A percentile compares a stretch with the other conserved stretches of the same genome.
Evolutionary conservation across 2,797 vertebrate species (phyloP).

Genomic region (Gymnothorax reevesii): DNA sequence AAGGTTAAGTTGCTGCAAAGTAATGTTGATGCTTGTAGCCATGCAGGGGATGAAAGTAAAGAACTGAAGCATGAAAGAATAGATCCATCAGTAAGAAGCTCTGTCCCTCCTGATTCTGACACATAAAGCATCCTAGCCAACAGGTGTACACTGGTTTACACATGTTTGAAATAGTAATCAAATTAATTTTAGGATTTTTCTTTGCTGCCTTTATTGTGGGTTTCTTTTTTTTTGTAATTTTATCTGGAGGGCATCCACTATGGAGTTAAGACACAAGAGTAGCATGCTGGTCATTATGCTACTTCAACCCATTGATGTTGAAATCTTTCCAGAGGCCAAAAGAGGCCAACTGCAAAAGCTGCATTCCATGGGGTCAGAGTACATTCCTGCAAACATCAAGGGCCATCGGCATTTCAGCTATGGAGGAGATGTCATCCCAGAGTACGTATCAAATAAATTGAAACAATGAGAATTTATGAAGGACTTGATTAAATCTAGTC

Average conservation of each 20-base stretch:
- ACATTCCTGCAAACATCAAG: slow-evolving; percentile 53
- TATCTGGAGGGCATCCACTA: neutral
- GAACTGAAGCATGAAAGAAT: neutral
- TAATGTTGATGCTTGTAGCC: neutral
- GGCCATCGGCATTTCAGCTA: slow-evolving; percentile 58
- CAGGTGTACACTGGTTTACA: neutral
- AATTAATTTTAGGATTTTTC: neutral
- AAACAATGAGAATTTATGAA: neutral
- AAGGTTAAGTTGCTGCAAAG: neutral
- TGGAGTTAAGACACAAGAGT: neutral
- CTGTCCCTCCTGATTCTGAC: neutral
- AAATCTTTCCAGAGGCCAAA: neutral
- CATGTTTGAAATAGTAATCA: neutral
- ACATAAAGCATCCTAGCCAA: neutral
- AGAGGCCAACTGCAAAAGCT: slow-evolving; percentile 24
- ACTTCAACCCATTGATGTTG: slow-evolving; percentile 10
- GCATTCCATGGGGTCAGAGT: slow-evolving; percentile 54
- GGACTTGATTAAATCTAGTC: neutral
- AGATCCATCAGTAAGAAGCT: too few species aligned
- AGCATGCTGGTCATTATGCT: neutral
- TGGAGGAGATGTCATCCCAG: slow-evolving; percentile 58
- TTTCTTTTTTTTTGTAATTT: neutral
- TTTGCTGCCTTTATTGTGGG: neutral
- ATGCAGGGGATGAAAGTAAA: neutral
- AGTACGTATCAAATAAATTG: slow-evolving; percentile 42